Percentiles rank a stretch among this genome's conserved stretches.
Conservation (phyloP, 1,140 invertebrate genomes). For the Bombus superbus region DNA sequence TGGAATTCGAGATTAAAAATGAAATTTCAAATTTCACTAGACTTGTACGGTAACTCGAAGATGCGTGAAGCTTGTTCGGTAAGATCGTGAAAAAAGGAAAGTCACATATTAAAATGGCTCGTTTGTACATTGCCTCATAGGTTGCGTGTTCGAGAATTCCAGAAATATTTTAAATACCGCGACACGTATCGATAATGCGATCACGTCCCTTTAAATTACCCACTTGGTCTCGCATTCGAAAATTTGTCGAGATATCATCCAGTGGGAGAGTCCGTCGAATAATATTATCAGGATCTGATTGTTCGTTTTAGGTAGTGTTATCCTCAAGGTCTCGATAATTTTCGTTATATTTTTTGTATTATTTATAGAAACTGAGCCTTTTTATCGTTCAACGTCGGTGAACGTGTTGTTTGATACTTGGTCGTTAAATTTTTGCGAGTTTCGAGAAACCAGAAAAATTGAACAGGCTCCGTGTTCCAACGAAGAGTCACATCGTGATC, state of each 20-base stretch:
- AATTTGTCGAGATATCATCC: neutral
- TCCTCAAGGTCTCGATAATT: neutral
- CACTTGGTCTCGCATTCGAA: neutral
- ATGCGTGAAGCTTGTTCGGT: neutral
- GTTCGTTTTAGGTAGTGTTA: neutral
- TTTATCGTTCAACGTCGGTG: neutral
- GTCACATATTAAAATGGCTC: neutral
- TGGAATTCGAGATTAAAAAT: neutral
- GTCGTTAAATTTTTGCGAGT: neutral
- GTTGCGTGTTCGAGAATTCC: slow-evolving; percentile 10
- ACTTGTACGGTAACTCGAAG: too few species aligned
- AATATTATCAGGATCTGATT: neutral
- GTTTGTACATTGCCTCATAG: neutral
- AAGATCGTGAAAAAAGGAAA: slow-evolving; percentile 16
- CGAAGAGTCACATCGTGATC: neutral
- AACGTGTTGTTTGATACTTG: neutral
- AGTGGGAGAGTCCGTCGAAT: neutral
- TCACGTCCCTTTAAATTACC: slow-evolving; percentile 29
- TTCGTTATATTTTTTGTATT: too few species aligned
- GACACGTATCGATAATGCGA: slow-evolving; percentile 13
- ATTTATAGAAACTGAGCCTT: neutral
- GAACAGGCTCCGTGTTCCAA: neutral
- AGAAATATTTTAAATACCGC: slow-evolving; percentile 4
- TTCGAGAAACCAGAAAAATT: slow-evolving; percentile 9
- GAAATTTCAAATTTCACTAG: neutral